Evolutionary conservation across 2,797 vertebrate species (phyloP), one percentile per base, ranked within the genome.

Genomic region (Pogoniulus pusillus): DNA sequence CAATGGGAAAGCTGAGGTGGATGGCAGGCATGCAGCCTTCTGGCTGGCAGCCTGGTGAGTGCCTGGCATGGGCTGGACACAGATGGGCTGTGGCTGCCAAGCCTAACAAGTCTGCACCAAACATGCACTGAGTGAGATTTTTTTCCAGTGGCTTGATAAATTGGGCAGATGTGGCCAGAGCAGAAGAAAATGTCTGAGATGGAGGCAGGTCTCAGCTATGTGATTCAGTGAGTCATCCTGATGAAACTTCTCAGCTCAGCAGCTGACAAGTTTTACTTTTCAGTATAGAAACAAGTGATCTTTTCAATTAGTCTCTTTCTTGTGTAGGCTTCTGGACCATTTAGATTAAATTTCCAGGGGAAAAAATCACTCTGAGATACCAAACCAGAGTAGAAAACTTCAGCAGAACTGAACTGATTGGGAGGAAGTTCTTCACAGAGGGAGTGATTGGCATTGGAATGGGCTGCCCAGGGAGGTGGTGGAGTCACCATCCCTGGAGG

Each of bases 71-170:
- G 58, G 34, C 39, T 30, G 1, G 0, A 19, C 18, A 9, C 30
- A 69, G n/a, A 51, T 37, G 55, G 45, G 26, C 9, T 16, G 19
- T 1, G 2, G 54, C 76, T 75, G 69, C 49, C 39, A 75, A 53
- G 60, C 32, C 35, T 39, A 72, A 35, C 0, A 7, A 29, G 30
- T 47, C 24, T 53, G 10, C 54, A 12, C 32, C 4, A 2, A 82
- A 12, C 18, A 20, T 0, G 2, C 0, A 1, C 26, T 1, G 1
- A 73, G 27, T 0, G 3, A 66, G n/a, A 6, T 29, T 23, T 27
- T 27, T 74, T 57, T 43, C 6, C 35, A 63, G 65, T 43, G 30
- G 15, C 58, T 81, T 77, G 27, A 78, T 70, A 63, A 65, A n/a
- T 23, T 34, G 26, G n/a, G 10, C 19, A 65, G 32, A 26, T 51